Conservation (phyloP, 2,113 vertebrate genomes). For the Hylia prasina region DNA sequence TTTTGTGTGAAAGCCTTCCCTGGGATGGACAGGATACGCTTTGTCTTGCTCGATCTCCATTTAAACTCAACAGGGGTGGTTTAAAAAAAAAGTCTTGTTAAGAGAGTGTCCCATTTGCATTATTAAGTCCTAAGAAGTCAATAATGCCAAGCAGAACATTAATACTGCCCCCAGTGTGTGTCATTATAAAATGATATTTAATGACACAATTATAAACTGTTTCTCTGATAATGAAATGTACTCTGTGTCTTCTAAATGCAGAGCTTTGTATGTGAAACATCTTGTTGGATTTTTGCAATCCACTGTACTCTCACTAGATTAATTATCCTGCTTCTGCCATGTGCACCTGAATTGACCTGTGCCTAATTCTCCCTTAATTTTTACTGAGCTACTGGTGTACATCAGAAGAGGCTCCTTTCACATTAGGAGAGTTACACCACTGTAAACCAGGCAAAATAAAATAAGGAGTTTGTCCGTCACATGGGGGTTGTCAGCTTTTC, state of each 20-base stretch:
- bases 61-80: neutral
- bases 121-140: slow-evolving; percentile 36
- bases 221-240: slow-evolving; percentile 5
- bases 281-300: neutral
- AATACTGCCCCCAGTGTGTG: neutral
- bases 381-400: neutral
- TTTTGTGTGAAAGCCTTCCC: neutral
- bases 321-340: neutral
- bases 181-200: slow-evolving; percentile 5
- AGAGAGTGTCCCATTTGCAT: neutral
- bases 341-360: neutral
- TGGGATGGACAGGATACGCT: neutral
- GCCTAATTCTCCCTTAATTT: slow-evolving; percentile 2
- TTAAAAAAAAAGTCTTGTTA: neutral
- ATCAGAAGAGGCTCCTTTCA: neutral
- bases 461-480: neutral
- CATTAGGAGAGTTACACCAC: neutral
- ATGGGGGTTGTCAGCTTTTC: neutral
- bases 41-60: neutral
- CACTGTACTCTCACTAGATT: neutral
- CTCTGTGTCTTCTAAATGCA: neutral
- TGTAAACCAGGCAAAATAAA: neutral
- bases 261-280: neutral
- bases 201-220: slow-evolving; percentile 10
- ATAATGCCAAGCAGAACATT: slow-evolving; percentile 19